Conservation (phyloP, 2,888 invertebrate species). For the Ypsolopha sequella region DNA sequence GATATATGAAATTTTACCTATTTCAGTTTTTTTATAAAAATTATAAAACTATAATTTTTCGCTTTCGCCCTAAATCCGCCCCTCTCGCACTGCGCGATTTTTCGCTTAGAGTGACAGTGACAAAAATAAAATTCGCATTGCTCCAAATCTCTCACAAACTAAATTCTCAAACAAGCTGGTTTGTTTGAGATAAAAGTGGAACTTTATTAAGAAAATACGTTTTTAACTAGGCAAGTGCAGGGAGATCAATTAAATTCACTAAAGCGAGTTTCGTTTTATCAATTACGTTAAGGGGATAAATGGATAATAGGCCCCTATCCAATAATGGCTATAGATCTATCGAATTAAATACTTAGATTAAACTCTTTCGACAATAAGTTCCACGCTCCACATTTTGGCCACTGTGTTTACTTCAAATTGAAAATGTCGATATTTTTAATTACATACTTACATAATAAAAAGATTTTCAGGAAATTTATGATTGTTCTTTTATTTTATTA, state of each 20-base stretch:
- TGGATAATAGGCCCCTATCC: conserved; percentile 69
- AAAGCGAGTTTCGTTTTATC: conserved; percentile 65
- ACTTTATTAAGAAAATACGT: conserved; percentile 39
- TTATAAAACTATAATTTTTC: too few species aligned
- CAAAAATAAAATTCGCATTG: too few species aligned
- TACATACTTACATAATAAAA: too few species aligned
- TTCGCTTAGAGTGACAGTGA: too few species aligned
- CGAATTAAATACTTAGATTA: conserved; percentile 52
- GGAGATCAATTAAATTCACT: conserved; percentile 63
- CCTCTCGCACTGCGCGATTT: too few species aligned
- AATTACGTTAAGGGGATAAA: conserved; percentile 70
- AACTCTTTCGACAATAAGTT: conserved; percentile 23
- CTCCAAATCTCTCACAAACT: not conserved
- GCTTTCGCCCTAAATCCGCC: too few species aligned
- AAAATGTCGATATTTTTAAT: too few species aligned
- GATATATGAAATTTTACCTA: too few species aligned
- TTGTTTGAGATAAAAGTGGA: conserved; percentile 23
- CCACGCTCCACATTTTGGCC: conserved; percentile 34
- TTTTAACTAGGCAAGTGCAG: conserved; percentile 48
- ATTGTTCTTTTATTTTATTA: too few species aligned
- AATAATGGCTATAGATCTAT: conserved; percentile 51
- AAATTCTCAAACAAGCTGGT: conserved; percentile 4
- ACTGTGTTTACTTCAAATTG: conserved; percentile 10
- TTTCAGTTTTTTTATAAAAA: too few species aligned
- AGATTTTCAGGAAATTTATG: too few species aligned